Evolutionary conservation across 2,797 vertebrate species (phyloP), one percentile per base, ranked within the genome.

Genomic region (Rhabdomys pumilio): DNA sequence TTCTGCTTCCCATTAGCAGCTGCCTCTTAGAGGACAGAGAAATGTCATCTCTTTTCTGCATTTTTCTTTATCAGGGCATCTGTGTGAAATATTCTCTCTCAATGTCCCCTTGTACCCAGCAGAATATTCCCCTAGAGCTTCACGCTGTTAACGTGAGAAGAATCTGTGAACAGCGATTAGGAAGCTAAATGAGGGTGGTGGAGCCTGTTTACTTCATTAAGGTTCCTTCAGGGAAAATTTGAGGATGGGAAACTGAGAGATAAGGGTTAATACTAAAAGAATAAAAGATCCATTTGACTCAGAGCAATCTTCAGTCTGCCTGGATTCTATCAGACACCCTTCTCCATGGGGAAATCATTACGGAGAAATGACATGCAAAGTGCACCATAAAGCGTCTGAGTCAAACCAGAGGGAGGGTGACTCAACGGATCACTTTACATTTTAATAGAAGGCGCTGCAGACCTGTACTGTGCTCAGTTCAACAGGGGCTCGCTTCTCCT

Each of bases 381-480:
- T 94, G 93, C 67, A 9, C 97, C 96, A 95, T 96, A 94, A 96
- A 97, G 97, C 89, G 90, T 97, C 97, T 97, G 97, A 98, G 97
- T 98, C 98, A 98, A 97, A 98, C 96, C 1, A 9, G 98, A 97
- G 97, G 98, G 97, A 98, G 97, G 98, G 98, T 98, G 98, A 98
- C 98, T 98, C 98, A 98, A 98, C 97, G 98, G 98, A 98, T 98
- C 97, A 65, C 98, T 98, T 98, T 98, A 95, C 85, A 92, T 97
- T 97, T 98, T 97, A 98, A 98, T 98, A 98, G 98, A 98, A 98
- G 98, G 97, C 31, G 55, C 96, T 97, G 97, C 93, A 96, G 96
- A 91, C 97, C 97, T 96, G 98, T 98, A 89, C 94, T 29, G 97
- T 89, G 96, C 97, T 97, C 97, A 97, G 97, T 97, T 98, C 98